A percentile compares a stretch with the other conserved stretches of the same genome.
Conservation (phyloP, 2,113 vertebrate species). For the Phasianus colchicus region DNA sequence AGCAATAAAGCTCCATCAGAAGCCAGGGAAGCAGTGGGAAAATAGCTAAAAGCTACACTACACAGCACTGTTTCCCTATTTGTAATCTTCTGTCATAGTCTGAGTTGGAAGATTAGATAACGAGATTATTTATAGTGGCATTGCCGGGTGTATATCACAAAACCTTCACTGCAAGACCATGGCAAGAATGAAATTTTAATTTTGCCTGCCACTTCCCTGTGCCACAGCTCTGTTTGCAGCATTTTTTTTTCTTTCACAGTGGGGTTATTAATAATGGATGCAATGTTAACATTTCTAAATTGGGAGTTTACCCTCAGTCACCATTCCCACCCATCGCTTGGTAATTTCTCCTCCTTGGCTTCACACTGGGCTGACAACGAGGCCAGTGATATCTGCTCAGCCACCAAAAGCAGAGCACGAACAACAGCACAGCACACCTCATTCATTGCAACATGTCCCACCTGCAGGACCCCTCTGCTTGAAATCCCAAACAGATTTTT, state of each 20-base stretch:
- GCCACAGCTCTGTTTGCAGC: background rate
- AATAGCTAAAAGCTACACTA: constrained; percentile 63
- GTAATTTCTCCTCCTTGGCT: background rate
- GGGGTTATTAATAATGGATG: constrained; percentile 25
- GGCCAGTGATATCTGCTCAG: background rate
- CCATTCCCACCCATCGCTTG: background rate
- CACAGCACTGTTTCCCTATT: constrained; percentile 47
- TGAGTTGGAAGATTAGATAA: constrained; percentile 61
- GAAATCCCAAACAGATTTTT: background rate
- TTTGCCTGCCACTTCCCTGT: background rate
- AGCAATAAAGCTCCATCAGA: constrained; percentile 9
- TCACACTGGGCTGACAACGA: background rate
- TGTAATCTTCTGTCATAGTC: constrained; percentile 48
- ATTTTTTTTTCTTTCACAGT: background rate
- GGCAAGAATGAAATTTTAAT: constrained; percentile 45
- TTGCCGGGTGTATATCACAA: constrained; percentile 39
- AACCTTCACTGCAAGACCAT: constrained; percentile 33
- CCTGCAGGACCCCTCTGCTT: background rate
- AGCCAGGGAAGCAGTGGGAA: constrained; percentile 46
- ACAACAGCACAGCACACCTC: background rate
- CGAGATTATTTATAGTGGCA: constrained; percentile 44
- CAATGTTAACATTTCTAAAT: background rate
- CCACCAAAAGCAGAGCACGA: background rate
- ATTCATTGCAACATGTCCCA: background rate
- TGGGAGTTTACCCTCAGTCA: background rate